Base-by-base conservation (phyloP, 2,113 vertebrate species). In the Callopanchax toddi region DNA sequence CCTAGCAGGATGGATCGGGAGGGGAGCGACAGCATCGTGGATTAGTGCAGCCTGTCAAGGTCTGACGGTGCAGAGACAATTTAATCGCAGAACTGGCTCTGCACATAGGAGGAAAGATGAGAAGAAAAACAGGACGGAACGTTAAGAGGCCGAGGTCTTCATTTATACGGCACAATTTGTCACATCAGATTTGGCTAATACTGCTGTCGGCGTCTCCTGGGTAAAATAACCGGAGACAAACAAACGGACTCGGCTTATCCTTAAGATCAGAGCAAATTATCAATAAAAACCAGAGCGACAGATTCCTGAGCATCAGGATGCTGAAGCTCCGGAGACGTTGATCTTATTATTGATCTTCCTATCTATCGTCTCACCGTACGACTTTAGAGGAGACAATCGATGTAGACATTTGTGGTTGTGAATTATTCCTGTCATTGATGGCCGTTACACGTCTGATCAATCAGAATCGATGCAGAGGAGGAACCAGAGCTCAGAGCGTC, bases 111-210 rank as follows among this genome's bases (percentile, higher is more conserved):
- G 69, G 76, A 56, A 34, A 21, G 40, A 60, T 13, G 44, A 23
- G 62, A 67, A 77, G 48, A 58, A 64, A 72, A 82, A 61, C 61
- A 66, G 65, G 62, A 63, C 42, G 48, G 58, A 22, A 70, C 68
- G 73, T 68, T 81, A 80, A 82, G 60, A 79, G 81, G 73, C 74
- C 75, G 66, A 76, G 49, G 72, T 87, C 76, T 88, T 89, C 83
- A 90, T 90, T 86, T 83, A 89, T 81, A 70, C 79, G 83, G 91
- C 86, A 88, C 72, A 86, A 87, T 90, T 87, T 79, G 82, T 91
- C 79, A 76, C 69, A 78, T 86, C 78, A 82, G 69, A 87, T 88
- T 79, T 70, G 60, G 67, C 80, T 91, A 88, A 92, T 85, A 64
- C 74, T 68, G 67, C 71, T 80, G 79, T 74, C 76, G 74, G 54